Evolutionary conservation across 2,113 vertebrate genomes (phyloP), one percentile per base, ranked within the genome.

Genomic region (Tautogolabrus adspersus): DNA sequence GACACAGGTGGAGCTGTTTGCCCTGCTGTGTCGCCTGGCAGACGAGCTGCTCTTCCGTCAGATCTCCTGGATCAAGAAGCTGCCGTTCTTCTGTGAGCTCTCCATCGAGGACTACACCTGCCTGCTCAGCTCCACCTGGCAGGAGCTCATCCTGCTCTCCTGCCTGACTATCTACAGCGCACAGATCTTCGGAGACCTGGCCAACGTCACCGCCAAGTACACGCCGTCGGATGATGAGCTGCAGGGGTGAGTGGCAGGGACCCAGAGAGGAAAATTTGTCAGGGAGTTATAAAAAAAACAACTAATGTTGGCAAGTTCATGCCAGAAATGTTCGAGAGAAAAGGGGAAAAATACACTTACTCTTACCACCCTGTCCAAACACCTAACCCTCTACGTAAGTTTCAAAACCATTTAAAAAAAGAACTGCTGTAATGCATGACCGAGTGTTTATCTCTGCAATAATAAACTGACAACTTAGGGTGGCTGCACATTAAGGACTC

Each of bases 71-170:
- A 97, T 99, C 90, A 99, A 99, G 95, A 98, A 98, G 94, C 95
- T 99, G 91, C 98, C 98, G 0, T 99, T 99, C 93, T 99, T 99
- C 95, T 97, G 96, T 0, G 97, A 99, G 72, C 96, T 99, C 75
- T 97, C 97, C 93, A 98, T 99, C 87, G 97, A 99, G 89, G 98
- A 99, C 95, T 99, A 97, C 94, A 99, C 98, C 61, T 98, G 98
- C 87, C 96, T 99, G 87, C 94, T 99, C 79, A 97, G 97, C 90
- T 97, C 97, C 55, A 99, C 97, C 0, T 99, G 98, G 98, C 98
- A 98, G 94, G 97, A 99, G 92, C 94, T 99, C 76, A 96, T 98
- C 91, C 95, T 99, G 85, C 96, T 99, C 8, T 97, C 98, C 77
- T 98, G 97, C 56, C 96, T 99, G 87, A 99, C 97, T 26, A 96